Evolutionary conservation across 2,888 invertebrate species (phyloP).

Genomic region (Leptogaster cylindrica): DNA sequence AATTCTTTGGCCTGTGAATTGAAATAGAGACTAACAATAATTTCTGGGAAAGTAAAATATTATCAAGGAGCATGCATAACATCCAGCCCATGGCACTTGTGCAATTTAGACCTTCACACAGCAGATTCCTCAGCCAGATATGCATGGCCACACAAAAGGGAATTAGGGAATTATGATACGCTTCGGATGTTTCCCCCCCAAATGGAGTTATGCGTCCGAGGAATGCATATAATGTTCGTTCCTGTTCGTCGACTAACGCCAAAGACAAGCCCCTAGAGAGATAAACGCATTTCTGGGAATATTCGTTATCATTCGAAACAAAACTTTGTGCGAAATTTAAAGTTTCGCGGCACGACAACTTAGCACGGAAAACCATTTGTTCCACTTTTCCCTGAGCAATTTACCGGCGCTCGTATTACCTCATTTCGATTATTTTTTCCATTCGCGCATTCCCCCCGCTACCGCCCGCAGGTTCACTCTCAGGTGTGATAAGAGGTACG

Average conservation of each 20-base stretch:
- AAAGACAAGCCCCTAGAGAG: no score
- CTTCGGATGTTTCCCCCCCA: neutral
- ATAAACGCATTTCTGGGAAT: no score
- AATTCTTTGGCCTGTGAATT: slow-evolving; percentile 13
- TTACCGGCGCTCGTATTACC: slow-evolving; percentile 13
- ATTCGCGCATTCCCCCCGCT: no score
- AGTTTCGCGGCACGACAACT: no score
- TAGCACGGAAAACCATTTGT: neutral
- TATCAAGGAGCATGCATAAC: neutral
- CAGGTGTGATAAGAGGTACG: slow-evolving; percentile 19
- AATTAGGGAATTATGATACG: neutral
- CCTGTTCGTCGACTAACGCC: no score
- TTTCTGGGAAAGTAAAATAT: slow-evolving; percentile 27
- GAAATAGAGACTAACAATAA: neutral
- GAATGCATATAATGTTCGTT: slow-evolving; percentile 8
- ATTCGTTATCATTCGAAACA: neutral
- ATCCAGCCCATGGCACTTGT: neutral
- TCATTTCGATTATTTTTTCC: slow-evolving; percentile 21
- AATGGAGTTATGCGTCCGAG: neutral
- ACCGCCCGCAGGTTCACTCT: no score
- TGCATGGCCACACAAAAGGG: neutral
- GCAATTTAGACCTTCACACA: neutral
- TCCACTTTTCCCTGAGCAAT: slow-evolving; percentile 2
- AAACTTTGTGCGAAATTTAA: neutral
- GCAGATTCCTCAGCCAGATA: neutral